Evolutionary conservation across 2,888 invertebrate species (phyloP), one percentile per base, ranked within the genome.

Genomic region (Dicranocentrus wangi): DNA sequence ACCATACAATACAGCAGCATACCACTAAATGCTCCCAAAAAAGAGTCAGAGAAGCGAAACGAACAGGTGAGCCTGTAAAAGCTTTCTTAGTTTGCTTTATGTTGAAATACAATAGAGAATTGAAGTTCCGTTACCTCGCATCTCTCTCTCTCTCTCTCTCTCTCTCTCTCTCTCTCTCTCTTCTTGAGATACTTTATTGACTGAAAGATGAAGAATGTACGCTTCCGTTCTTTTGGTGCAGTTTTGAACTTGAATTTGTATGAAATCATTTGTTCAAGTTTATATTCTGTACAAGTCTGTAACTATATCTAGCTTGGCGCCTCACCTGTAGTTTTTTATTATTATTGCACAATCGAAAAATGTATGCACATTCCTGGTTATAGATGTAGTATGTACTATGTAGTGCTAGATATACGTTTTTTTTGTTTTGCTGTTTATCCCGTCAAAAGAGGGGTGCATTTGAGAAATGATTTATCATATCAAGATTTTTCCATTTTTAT

Each of bases 201-300:
- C 61, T 58, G 43, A 43, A 60, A 43, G 60, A 71, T 71, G 61
- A 71, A 42, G 43, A 61, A 71, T 60, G 61, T 63, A 39, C 51
- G 72, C 72, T 73, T 73, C 72, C 72, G 72, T 63, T 73, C 61
- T 72, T 63, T 70, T 68, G 28, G 58, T 25, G 58, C 55, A 70
- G 3, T 23, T 43, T 47, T 60, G 61, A 70, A 70, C 70, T 55
- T 66, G 58, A 39, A 47, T 61, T 47, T 47, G 13, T 10, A 47
- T n/a, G 47, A 71, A 71, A 71, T 71, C 61, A 61, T 47, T 71
- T 39, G 71, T 71, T 60, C 43, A 53, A 53, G 71, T 43, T 13
- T 70, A 23, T 23, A 23, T 23, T 53, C 0, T 55, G n/a, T 19
- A 51, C 2, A 25, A 60, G 13, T n/a, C 25, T 32, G 60, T 7